These are phyloP conservation scores for Aromia moschata DNA, from an alignment of 2,888 invertebrate genomes.

Conservation along the genomic window DNA sequence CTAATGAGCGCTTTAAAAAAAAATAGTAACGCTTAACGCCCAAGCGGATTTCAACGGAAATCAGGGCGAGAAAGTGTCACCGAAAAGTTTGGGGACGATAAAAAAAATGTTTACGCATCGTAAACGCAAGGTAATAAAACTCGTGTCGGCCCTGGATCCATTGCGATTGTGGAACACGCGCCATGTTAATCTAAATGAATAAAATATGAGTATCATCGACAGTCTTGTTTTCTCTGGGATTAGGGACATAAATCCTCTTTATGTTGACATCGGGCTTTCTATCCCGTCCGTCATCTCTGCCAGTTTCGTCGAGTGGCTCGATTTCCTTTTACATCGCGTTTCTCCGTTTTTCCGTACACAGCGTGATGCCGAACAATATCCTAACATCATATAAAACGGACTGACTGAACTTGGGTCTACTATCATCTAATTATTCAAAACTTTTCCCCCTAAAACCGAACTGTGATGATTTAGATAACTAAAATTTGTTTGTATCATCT, in stretches of 20 bases:
- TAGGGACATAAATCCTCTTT: constrained; percentile 44
- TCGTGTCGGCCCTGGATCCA: constrained; percentile 1
- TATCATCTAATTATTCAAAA: too few species aligned
- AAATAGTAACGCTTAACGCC: background rate
- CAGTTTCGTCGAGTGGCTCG: constrained; percentile 42
- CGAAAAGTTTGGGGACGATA: background rate
- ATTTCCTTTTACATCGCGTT: too few species aligned
- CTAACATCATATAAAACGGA: too few species aligned
- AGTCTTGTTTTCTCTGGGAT: constrained; percentile 44
- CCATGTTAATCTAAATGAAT: constrained; percentile 40
- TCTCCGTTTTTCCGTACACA: too few species aligned
- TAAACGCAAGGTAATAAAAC: constrained; percentile 14
- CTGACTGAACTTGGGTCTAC: too few species aligned
- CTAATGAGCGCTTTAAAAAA: too few species aligned
- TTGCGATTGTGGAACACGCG: constrained; percentile 25
- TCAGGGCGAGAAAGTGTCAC: background rate
- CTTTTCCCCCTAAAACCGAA: too few species aligned
- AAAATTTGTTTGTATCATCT: too few species aligned
- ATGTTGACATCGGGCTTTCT: constrained; percentile 46
- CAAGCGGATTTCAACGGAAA: background rate
- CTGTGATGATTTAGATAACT: too few species aligned
- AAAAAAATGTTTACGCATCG: constrained; percentile 1
- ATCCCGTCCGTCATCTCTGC: constrained; percentile 40
- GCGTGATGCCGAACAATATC: too few species aligned
- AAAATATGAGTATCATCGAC: constrained; percentile 47